These are phyloP conservation scores for Phataginus tetradactyla DNA, from an alignment of 2,797 vertebrate genomes.

Conservation along the genomic window DNA sequence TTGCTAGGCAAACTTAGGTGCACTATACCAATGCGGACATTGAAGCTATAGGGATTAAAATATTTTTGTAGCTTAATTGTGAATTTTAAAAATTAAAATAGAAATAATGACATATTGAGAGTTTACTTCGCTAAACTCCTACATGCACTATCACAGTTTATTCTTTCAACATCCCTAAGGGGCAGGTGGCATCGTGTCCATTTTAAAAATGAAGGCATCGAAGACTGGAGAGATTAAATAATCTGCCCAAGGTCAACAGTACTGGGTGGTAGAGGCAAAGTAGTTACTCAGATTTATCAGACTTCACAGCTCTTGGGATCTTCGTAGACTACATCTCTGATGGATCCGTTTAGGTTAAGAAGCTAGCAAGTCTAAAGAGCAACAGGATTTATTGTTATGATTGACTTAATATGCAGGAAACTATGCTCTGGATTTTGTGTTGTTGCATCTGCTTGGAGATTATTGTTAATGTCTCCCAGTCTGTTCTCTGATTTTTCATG, in stretches of 20 bases:
- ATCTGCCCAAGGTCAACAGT: neutral
- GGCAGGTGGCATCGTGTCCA: neutral
- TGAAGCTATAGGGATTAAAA: neutral
- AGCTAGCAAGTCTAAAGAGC: neutral
- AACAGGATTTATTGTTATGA: constrained; percentile 7
- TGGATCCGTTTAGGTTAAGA: constrained; percentile 24
- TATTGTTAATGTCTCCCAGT: neutral
- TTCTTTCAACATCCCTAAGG: neutral
- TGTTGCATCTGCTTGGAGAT: neutral
- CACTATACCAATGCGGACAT: neutral
- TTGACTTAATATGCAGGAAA: neutral
- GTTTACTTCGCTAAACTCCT: neutral
- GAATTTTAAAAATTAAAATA: neutral
- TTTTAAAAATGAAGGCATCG: constrained; percentile 49
- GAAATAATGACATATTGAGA: neutral
- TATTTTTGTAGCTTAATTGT: constrained; percentile 26
- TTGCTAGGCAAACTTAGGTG: neutral
- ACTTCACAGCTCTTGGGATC: neutral
- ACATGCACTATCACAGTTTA: neutral
- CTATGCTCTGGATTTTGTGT: constrained; percentile 9
- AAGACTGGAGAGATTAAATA: neutral
- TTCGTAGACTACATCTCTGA: neutral
- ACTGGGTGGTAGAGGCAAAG: neutral
- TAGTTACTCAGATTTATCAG: neutral
- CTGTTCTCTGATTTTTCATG: constrained; percentile 40